phyloP scores from a whole-genome alignment of 1,140 invertebrate genomes.

The Meloidogyne exigua region DNA sequence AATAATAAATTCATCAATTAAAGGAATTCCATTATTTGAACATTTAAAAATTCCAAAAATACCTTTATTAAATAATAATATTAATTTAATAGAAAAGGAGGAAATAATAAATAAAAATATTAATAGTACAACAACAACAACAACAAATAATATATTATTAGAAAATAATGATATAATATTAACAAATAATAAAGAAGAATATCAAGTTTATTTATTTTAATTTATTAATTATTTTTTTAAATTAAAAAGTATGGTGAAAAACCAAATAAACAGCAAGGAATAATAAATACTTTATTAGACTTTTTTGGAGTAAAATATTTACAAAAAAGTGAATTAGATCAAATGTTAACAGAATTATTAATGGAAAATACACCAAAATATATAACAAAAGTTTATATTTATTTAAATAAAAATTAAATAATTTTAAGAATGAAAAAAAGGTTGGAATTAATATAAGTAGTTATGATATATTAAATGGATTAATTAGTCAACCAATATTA shows the following conservation, averaged over 20 bases:
- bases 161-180: not conserved
- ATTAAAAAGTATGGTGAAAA: slow-evolving; percentile 34
- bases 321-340: slow-evolving; percentile 27
- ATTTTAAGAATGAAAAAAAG: slow-evolving; percentile 6
- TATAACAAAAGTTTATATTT: slow-evolving; percentile 20
- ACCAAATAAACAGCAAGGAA: slow-evolving; percentile 37
- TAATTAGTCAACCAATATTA: slow-evolving; percentile 55
- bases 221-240: not conserved
- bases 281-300: slow-evolving; percentile 33
- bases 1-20: not conserved
- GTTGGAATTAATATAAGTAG: not conserved
- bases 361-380: slow-evolving; percentile 29
- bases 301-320: slow-evolving; percentile 31
- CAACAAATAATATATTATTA: not conserved
- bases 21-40: not conserved
- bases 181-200: not conserved
- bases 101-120: not conserved
- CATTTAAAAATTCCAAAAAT: not conserved
- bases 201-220: not conserved
- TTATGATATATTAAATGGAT: slow-evolving; percentile 43
- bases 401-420: not conserved
- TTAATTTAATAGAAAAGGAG: not conserved
- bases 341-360: slow-evolving; percentile 33
- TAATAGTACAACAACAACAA: not conserved
- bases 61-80: not conserved